Evolutionary conservation across 1,140 invertebrate species (phyloP).

Genomic region (Drosophila sechellia): DNA sequence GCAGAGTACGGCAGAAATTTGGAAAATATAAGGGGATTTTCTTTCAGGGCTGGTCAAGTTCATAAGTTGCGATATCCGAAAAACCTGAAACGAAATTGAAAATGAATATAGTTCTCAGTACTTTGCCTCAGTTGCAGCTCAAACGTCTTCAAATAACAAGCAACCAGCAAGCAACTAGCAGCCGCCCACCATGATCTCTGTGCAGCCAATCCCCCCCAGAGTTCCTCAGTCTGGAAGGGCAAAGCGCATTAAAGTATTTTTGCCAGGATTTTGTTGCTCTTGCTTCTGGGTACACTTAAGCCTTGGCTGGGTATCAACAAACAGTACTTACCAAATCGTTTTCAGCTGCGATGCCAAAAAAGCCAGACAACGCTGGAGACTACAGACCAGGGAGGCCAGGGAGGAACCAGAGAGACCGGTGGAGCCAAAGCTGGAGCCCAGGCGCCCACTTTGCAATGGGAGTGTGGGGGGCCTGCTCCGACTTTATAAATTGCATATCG

Average conservation of each 20-base stretch:
- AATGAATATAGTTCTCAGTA: conserved; percentile 42
- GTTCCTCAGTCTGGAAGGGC: conserved; percentile 18
- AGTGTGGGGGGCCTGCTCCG: not conserved
- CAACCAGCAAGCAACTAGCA: not conserved
- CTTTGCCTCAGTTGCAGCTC: conserved; percentile 49
- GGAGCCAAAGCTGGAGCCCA: not conserved
- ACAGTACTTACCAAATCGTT: conserved; percentile 71
- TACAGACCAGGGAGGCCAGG: too few species aligned
- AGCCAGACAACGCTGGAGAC: conserved; percentile 38
- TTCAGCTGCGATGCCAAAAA: conserved; percentile 62
- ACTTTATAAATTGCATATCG: conserved; percentile 80
- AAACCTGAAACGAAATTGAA: conserved; percentile 38
- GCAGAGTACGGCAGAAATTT: conserved; percentile 7
- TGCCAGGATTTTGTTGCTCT: conserved; percentile 61
- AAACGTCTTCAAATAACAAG: conserved; percentile 61
- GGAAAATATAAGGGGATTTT: conserved; percentile 12
- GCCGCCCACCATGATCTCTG: conserved; percentile 8
- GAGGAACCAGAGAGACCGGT: too few species aligned
- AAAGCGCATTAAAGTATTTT: conserved; percentile 74
- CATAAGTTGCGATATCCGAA: conserved; percentile 12
- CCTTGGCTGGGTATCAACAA: conserved; percentile 74
- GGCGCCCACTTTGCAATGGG: conserved; percentile 3
- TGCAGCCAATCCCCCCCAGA: conserved; percentile 2
- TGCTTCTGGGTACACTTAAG: conserved; percentile 70
- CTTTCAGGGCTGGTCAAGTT: conserved; percentile 14